phyloP scores from a whole-genome alignment of 2,113 vertebrate genomes.

The Gasterosteus aculeatus region DNA sequence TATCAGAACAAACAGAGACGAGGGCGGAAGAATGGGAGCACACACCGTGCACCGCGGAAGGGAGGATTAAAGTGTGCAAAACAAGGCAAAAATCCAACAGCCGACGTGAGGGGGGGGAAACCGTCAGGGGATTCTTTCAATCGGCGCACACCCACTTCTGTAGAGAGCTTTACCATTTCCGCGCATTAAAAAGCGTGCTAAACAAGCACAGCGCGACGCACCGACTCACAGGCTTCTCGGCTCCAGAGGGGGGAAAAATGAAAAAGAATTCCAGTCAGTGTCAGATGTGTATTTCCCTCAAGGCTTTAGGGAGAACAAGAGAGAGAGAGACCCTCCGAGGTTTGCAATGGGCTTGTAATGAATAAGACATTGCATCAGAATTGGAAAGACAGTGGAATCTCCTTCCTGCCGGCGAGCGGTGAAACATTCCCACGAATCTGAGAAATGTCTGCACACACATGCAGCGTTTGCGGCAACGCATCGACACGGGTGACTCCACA shows the following conservation, averaged over 20 bases:
- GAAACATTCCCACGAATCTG: conserved; percentile 40
- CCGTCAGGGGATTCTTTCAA: conserved; percentile 36
- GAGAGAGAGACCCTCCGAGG: conserved; percentile 29
- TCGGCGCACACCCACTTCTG: conserved; percentile 45
- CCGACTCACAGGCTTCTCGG: neutral
- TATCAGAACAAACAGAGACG: conserved; percentile 75
- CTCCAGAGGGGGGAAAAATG: neutral
- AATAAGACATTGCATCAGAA: conserved; percentile 70
- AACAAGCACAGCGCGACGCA: neutral
- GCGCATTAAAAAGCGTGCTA: conserved; percentile 18
- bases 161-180: conserved; percentile 52
- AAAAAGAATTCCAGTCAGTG: conserved; percentile 31
- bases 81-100: conserved; percentile 58
- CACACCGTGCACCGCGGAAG: conserved; percentile 46
- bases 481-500: neutral
- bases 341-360: conserved; percentile 64
- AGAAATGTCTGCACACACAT: neutral
- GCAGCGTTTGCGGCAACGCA: neutral
- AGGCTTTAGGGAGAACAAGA: conserved; percentile 25
- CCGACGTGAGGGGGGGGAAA: conserved; percentile 11
- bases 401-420: conserved; percentile 34
- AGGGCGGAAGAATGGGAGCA: conserved; percentile 56
- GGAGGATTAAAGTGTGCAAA: conserved; percentile 55
- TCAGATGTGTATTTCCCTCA: conserved; percentile 44
- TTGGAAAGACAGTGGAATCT: conserved; percentile 54